Percentiles rank a stretch among this genome's conserved stretches.
Conservation (phyloP, 1,140 invertebrate genomes). For the Sesamia nonagrioides region DNA sequence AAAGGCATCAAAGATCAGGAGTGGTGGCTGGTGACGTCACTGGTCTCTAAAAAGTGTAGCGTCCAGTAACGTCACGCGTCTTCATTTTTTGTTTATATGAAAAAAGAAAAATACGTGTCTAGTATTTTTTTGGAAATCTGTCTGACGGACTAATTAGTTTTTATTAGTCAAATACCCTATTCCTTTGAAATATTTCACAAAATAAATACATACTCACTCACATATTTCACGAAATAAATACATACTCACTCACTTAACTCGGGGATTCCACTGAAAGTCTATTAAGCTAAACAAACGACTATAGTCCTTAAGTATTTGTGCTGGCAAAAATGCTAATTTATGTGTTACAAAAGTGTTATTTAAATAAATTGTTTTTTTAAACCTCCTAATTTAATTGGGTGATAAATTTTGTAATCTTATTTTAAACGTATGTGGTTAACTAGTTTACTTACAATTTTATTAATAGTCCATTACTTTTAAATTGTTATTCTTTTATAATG, state of each 20-base stretch:
- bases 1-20: no score
- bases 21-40: no score
- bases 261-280: constrained; percentile 37
- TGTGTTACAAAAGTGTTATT: constrained; percentile 36
- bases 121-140: no score
- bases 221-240: constrained; percentile 34
- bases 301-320: constrained; percentile 36
- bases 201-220: constrained; percentile 18
- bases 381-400: constrained; percentile 16
- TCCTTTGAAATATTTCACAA: constrained; percentile 28
- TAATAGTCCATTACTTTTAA: neutral
- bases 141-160: no score
- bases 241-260: neutral
- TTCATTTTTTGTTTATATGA: no score
- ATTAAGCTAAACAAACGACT: constrained; percentile 42
- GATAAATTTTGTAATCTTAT: constrained; percentile 31
- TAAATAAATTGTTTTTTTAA: constrained; percentile 44
- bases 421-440: constrained; percentile 27
- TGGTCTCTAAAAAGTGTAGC: no score
- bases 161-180: no score
- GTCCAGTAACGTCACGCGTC: no score
- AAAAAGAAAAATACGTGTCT: no score
- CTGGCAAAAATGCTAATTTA: constrained; percentile 39
- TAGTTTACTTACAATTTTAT: neutral
- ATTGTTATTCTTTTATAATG: no score